phyloP scores from a whole-genome alignment of 2,888 invertebrate genomes.

The Luffia ferchaultella region DNA sequence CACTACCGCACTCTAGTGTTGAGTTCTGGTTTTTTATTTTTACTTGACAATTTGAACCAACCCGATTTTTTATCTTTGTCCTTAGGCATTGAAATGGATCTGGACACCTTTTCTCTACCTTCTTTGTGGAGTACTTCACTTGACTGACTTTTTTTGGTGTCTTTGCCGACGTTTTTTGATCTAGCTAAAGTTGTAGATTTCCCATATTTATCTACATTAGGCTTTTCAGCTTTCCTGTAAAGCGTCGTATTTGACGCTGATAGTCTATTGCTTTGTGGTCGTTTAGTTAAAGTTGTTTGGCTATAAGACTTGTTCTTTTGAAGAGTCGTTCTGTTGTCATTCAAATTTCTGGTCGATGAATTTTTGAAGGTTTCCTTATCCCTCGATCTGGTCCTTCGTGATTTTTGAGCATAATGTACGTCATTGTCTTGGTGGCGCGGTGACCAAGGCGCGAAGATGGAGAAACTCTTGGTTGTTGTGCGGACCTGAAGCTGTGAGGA shows the following conservation, averaged over 20 bases:
- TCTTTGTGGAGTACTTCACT: conserved; percentile 69
- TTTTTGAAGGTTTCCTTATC: conserved; percentile 46
- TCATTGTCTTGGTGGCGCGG: conserved; percentile 81
- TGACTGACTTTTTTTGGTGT: conserved; percentile 64
- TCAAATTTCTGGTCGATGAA: conserved; percentile 42
- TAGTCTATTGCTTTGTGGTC: conserved; percentile 38
- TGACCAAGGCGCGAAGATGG: conserved; percentile 85
- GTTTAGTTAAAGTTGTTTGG: conserved; percentile 43
- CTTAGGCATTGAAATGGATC: conserved; percentile 78
- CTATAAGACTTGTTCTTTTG: conserved; percentile 58
- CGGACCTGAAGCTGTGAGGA: conserved; percentile 72
- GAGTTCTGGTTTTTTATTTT: conserved; percentile 49
- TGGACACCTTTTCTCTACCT: conserved; percentile 56
- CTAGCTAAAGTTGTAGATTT: conserved; percentile 35
- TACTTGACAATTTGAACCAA: conserved; percentile 73
- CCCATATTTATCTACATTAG: conserved; percentile 32
- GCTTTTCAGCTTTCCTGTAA: conserved; percentile 51
- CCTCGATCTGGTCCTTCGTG: conserved; percentile 21
- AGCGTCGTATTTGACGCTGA: conserved; percentile 47
- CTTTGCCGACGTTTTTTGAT: conserved; percentile 41
- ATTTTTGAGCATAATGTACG: conserved; percentile 77
- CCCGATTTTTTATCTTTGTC: conserved; percentile 76
- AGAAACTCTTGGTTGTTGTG: conserved; percentile 81
- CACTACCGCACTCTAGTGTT: conserved; percentile 45
- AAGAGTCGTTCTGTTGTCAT: conserved; percentile 37